phyloP scores from a whole-genome alignment of 2,888 invertebrate species.

The Gnatocerus cornutus region DNA sequence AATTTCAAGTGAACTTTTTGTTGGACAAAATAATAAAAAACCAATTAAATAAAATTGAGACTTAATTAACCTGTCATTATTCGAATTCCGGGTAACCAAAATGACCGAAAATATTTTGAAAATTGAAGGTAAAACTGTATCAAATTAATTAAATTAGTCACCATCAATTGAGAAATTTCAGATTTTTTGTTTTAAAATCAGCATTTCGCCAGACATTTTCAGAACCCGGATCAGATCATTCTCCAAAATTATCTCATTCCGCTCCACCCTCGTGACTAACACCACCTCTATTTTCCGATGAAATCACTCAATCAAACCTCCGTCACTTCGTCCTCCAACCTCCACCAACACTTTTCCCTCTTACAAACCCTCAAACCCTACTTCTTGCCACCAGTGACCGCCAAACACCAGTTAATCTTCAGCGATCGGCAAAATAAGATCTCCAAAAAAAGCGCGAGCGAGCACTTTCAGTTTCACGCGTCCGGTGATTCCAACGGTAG shows the following conservation, averaged over 20 bases:
- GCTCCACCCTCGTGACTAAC: constrained; percentile 3
- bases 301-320: constrained; percentile 29
- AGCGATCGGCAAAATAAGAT: constrained; percentile 62
- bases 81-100: too few relatives aligned
- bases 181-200: too few relatives aligned
- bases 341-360: constrained; percentile 51
- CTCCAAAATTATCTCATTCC: neutral
- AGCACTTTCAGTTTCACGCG: constrained; percentile 59
- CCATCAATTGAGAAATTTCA: too few relatives aligned
- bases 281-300: constrained; percentile 7
- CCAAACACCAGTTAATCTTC: constrained; percentile 61
- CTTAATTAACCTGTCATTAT: too few relatives aligned
- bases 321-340: constrained; percentile 33
- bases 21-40: too few relatives aligned
- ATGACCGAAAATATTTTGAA: too few relatives aligned
- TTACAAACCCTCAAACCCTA: constrained; percentile 53
- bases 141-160: too few relatives aligned
- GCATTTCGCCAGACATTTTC: too few relatives aligned
- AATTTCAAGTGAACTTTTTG: too few relatives aligned
- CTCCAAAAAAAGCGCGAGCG: constrained; percentile 57
- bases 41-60: too few relatives aligned
- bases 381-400: constrained; percentile 44
- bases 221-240: neutral
- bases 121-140: too few relatives aligned
- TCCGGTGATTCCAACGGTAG: constrained; percentile 45